These are phyloP conservation scores for Romanogobio albipinnatus DNA, from an alignment of 2,113 vertebrate species.

Conservation along the genomic window DNA sequence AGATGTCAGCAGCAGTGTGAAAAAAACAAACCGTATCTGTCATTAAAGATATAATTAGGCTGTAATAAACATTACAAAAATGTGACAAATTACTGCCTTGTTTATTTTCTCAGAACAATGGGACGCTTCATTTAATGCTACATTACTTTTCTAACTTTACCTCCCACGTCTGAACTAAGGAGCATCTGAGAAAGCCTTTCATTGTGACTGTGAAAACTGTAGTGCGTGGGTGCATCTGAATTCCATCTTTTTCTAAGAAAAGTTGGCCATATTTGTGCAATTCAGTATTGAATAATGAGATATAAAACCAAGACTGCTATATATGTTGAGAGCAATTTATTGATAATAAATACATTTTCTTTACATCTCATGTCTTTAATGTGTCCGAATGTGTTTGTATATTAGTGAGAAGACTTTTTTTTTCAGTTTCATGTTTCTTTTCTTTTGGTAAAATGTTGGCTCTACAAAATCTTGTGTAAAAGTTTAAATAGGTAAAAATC, in stretches of 20 bases:
- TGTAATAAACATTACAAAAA: constrained; percentile 24
- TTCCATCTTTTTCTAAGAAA: constrained; percentile 57
- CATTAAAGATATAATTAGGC: constrained; percentile 47
- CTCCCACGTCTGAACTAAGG: constrained; percentile 48
- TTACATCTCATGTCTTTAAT: neutral
- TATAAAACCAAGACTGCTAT: too few relatives aligned
- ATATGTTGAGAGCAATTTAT: neutral
- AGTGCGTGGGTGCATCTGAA: constrained; percentile 60
- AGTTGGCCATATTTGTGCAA: constrained; percentile 39
- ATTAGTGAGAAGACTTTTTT: neutral
- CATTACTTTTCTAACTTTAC: constrained; percentile 43
- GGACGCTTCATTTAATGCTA: constrained; percentile 39
- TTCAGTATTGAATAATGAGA: neutral
- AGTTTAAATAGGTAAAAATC: too few relatives aligned
- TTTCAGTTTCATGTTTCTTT: neutral
- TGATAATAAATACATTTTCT: too few relatives aligned
- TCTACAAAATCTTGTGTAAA: neutral
- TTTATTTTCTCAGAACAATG: constrained; percentile 48
- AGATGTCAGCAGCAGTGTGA: constrained; percentile 60
- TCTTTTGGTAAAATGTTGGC: neutral
- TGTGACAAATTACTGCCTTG: constrained; percentile 10
- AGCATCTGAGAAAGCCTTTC: constrained; percentile 41
- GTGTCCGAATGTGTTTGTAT: neutral
- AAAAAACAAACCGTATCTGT: constrained; percentile 52
- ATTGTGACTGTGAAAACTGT: constrained; percentile 41